phyloP scores from a whole-genome alignment of 2,888 invertebrate species.

The Magallana nippona region DNA sequence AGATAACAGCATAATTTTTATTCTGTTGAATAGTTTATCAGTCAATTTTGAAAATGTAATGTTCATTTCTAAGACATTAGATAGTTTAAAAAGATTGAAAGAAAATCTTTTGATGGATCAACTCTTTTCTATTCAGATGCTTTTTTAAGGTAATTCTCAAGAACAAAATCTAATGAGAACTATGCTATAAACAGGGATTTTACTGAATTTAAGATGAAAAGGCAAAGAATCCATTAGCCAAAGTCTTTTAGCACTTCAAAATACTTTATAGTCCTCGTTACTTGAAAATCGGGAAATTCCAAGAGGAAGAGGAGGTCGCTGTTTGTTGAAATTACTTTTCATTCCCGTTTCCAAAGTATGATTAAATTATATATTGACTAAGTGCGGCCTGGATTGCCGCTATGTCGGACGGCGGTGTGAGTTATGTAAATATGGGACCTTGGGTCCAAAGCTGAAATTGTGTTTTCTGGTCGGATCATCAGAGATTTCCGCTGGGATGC shows the following conservation, averaged over 20 bases:
- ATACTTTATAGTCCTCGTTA: background rate
- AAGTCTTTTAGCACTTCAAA: background rate
- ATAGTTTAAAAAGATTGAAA: too few species aligned
- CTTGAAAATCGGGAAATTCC: background rate
- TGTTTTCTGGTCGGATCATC: background rate
- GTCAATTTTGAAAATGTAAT: too few species aligned
- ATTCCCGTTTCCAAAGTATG: background rate
- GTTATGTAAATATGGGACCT: constrained; percentile 22
- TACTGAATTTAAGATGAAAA: constrained; percentile 5
- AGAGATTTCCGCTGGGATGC: background rate
- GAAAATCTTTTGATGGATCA: too few species aligned
- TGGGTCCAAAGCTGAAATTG: background rate
- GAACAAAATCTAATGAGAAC: too few species aligned
- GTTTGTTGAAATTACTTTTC: background rate
- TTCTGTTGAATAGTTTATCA: too few species aligned
- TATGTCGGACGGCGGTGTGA: background rate
- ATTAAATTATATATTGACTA: constrained; percentile 35
- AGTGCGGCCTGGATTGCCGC: background rate
- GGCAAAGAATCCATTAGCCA: background rate
- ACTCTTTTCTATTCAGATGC: too few species aligned
- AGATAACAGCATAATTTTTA: too few species aligned
- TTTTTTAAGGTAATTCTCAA: too few species aligned
- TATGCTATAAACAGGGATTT: too few species aligned
- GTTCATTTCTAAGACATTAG: too few species aligned
- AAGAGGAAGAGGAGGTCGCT: background rate